phyloP scores from a whole-genome alignment of 2,113 vertebrate species.

The Hoplias malabaricus region DNA sequence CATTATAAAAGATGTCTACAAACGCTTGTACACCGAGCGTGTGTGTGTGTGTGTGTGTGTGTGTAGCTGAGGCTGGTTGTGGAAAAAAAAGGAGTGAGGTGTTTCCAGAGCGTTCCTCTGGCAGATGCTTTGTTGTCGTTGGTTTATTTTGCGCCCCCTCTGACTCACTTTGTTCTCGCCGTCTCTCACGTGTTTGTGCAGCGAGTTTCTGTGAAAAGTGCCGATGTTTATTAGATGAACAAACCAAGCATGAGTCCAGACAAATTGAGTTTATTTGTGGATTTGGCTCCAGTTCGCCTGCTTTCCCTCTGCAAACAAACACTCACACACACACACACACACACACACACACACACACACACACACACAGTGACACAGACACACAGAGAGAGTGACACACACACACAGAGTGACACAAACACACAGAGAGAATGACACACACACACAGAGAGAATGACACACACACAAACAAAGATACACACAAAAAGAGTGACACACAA shows the following conservation, averaged over 20 bases:
- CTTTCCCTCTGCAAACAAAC: slow-evolving; percentile 2
- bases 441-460: background rate
- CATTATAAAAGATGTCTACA: too few species aligned
- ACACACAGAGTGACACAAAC: background rate
- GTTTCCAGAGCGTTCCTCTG: background rate
- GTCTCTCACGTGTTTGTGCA: background rate
- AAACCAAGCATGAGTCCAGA: slow-evolving; percentile 7
- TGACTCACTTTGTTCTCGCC: slow-evolving; percentile 11
- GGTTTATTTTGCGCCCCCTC: slow-evolving; percentile 9
- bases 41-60: too few species aligned
- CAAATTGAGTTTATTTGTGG: slow-evolving; percentile 34
- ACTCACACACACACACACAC: slow-evolving; percentile 11
- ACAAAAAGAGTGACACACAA: too few species aligned
- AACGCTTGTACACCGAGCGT: too few species aligned
- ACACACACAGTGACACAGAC: background rate
- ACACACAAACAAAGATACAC: background rate
- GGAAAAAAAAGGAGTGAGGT: background rate
- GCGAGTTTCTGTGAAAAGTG: background rate
- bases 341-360: background rate
- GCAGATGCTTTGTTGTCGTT: background rate
- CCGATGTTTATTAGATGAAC: slow-evolving; percentile 26
- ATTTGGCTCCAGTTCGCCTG: slow-evolving; percentile 20
- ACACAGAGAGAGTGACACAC: slow-evolving; percentile 12
- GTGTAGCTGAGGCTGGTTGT: too few species aligned
- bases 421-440: slow-evolving; percentile 23